phyloP scores from a whole-genome alignment of 2,113 vertebrate genomes.

The Protobothrops mucrosquamatus region DNA sequence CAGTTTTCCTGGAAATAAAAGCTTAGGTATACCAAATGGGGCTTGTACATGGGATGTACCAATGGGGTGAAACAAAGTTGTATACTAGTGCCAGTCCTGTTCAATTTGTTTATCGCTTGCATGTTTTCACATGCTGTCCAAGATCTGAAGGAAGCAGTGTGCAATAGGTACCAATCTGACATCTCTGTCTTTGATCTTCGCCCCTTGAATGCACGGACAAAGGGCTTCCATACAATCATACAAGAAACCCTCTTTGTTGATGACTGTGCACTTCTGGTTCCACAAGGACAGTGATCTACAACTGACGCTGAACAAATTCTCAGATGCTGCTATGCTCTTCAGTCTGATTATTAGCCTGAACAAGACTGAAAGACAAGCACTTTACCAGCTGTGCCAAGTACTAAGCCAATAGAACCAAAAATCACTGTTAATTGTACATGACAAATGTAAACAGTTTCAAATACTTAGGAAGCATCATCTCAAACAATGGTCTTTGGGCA shows the following conservation, averaged over 20 bases:
- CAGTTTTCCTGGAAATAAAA: not conserved
- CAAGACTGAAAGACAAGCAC: not conserved
- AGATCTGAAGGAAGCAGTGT: not conserved
- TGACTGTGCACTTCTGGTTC: too few relatives aligned
- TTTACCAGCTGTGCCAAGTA: not conserved
- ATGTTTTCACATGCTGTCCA: not conserved
- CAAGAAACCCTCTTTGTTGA: too few relatives aligned
- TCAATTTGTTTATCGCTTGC: not conserved
- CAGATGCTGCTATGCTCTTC: not conserved
- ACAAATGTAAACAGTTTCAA: not conserved
- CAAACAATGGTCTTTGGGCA: not conserved
- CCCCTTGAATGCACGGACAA: not conserved
- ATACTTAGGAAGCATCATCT: not conserved
- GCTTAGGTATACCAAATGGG: not conserved
- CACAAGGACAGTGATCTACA: not conserved
- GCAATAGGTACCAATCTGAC: not conserved
- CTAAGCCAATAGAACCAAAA: not conserved
- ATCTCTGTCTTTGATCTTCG: not conserved
- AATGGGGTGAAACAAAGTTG: not conserved
- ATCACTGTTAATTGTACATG: not conserved
- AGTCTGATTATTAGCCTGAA: not conserved
- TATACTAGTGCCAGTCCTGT: not conserved
- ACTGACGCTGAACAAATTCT: not conserved
- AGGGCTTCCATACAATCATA: not conserved
- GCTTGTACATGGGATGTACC: not conserved